Conservation (phyloP, 2,888 invertebrate species). For the Drosophila mimica region DNA sequence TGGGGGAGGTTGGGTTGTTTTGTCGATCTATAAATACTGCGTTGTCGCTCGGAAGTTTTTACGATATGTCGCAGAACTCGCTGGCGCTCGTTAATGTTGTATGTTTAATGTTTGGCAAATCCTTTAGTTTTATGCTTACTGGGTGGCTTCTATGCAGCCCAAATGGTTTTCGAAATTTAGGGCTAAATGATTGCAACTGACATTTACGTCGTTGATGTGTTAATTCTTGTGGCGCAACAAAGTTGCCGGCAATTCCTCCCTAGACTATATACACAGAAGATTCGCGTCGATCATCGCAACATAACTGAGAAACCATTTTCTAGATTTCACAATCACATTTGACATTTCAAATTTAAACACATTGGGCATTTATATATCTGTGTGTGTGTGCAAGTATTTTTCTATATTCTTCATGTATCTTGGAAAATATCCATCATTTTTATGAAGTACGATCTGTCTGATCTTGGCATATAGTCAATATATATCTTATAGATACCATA, state of each 20-base stretch:
- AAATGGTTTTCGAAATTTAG: conserved; percentile 32
- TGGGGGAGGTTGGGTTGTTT: conserved; percentile 17
- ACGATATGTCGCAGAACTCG: conserved; percentile 57
- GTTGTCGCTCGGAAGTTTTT: conserved; percentile 45
- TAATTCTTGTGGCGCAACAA: conserved; percentile 69
- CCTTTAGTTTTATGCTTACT: conserved; percentile 59
- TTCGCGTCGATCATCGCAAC: background rate
- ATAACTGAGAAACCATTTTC: background rate
- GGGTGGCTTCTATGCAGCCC: conserved; percentile 60
- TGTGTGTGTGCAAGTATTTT: background rate
- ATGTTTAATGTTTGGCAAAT: conserved; percentile 68
- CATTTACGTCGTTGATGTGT: conserved; percentile 68
- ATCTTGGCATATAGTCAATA: background rate
- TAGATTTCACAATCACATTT: background rate
- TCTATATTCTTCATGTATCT: background rate
- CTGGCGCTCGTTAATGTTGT: conserved; percentile 65
- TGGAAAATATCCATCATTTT: background rate
- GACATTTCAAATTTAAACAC: background rate
- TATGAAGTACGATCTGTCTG: no score
- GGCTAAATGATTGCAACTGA: conserved; percentile 58
- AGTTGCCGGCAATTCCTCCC: conserved; percentile 49
- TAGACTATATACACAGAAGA: background rate
- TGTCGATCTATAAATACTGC: conserved; percentile 66
- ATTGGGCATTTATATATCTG: background rate
- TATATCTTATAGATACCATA: background rate